Evolutionary conservation across 2,888 invertebrate species (phyloP), one percentile per base, ranked within the genome.

Genomic region (Pilophorus perplexus): DNA sequence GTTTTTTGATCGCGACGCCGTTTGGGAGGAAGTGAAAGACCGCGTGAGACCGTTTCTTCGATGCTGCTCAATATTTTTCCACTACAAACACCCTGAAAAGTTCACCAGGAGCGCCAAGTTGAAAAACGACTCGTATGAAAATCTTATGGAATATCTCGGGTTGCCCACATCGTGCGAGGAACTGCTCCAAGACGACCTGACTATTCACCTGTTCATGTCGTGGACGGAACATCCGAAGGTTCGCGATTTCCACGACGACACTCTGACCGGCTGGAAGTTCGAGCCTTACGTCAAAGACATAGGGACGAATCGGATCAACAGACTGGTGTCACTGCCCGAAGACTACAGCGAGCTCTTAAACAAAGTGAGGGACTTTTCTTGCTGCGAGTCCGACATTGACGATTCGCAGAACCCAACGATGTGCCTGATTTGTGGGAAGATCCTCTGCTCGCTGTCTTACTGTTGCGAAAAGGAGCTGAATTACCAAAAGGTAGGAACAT

Each of bases 301-400:
- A n/a, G n/a, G n/a, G n/a, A 67, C 69, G 42, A 44, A 68, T 3
- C 55, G 64, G 16, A 82, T 90, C 8, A 88, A 89, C 37, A 78
- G 78, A 48, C 79, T 99, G 52, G 85, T 96, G 2, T 79, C 84
- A 0, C 79, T 99, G 71, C 97, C 95, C 0, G 84, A 86, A 0
- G 97, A 98, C 77, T 99, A 95, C 78, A 94, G 94, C 74, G 95
- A 98, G 77, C 82, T 99, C 44, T 96, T 99, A 76, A 97, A 98
- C 75, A 85, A 88, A 27, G 94, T 94, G 0, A 93, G 96, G 0
- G 85, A 89, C 69, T 97, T 96, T 78, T 88, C 89, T 37, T 97
- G 96, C 74, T 94, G 94, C 2, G 93, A 93, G 75, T 92, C 90
- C 66, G 90, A 91, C 73, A 82, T 87, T 38, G 92, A 93, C 73